These are phyloP conservation scores for Streptopelia turtur DNA, from an alignment of 2,797 vertebrate species.

Conservation along the genomic window DNA sequence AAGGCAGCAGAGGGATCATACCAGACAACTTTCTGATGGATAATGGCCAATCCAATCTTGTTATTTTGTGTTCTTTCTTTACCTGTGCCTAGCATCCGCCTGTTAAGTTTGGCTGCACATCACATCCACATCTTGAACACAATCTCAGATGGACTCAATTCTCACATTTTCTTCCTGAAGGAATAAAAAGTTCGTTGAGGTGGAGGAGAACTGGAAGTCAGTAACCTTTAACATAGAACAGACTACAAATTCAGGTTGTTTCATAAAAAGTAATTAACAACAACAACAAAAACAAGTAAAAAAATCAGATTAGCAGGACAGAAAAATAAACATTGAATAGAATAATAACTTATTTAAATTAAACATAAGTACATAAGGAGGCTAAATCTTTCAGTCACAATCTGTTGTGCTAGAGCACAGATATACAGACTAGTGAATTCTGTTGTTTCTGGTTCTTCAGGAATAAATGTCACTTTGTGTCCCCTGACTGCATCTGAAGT, in stretches of 20 bases:
- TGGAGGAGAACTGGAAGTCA: not conserved
- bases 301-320: not conserved
- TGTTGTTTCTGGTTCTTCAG: slow-evolving; percentile 38
- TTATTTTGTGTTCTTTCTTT: not conserved
- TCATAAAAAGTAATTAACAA: not conserved
- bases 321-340: not conserved
- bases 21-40: not conserved
- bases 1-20: not conserved
- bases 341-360: not conserved
- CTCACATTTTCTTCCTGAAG: not conserved
- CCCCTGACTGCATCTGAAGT: slow-evolving; percentile 47
- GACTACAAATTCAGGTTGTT: not conserved
- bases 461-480: slow-evolving; percentile 57
- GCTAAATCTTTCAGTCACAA: slow-evolving; percentile 35
- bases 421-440: not conserved
- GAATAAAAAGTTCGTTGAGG: not conserved
- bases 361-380: not conserved
- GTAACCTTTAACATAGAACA: not conserved
- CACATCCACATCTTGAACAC: not conserved
- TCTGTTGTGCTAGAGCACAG: not conserved
- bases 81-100: not conserved
- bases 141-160: not conserved
- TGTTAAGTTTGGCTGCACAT: not conserved
- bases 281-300: not conserved
- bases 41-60: not conserved